Percentiles rank a stretch among this genome's conserved stretches.
phyloP scores from a whole-genome alignment of 2,888 invertebrate genomes.

The Carterocephalus palaemon region DNA sequence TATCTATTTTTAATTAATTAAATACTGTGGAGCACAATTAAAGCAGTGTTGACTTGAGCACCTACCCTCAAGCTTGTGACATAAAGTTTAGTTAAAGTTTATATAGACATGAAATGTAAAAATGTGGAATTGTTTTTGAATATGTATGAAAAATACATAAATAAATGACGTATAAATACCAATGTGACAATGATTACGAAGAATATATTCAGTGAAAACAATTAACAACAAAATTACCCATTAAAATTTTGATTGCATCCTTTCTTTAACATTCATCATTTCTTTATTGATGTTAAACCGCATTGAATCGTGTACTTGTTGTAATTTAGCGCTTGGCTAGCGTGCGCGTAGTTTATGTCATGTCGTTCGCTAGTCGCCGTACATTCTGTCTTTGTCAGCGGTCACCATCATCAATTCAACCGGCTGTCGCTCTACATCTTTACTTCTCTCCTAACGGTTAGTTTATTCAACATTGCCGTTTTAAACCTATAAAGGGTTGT shows the following conservation, averaged over 20 bases:
- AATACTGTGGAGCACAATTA: too few relatives aligned
- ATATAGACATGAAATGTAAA: too few relatives aligned
- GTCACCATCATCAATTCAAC: constrained; percentile 41
- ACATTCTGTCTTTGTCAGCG: constrained; percentile 38
- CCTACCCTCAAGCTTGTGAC: too few relatives aligned
- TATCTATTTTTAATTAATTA: too few relatives aligned
- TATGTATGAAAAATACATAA: too few relatives aligned
- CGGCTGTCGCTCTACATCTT: constrained; percentile 38
- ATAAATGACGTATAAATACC: too few relatives aligned
- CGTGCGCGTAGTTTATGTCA: constrained; percentile 28
- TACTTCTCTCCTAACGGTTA: constrained; percentile 33
- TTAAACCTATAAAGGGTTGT: constrained; percentile 25
- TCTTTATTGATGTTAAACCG: constrained; percentile 20
- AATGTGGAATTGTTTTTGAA: too few relatives aligned
- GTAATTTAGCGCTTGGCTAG: constrained; percentile 24
- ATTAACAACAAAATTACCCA: too few relatives aligned
- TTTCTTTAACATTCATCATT: constrained; percentile 22
- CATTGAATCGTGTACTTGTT: constrained; percentile 22
- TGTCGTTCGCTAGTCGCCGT: constrained; percentile 40
- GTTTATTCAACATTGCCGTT: constrained; percentile 26
- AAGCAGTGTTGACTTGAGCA: too few relatives aligned
- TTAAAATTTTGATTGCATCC: constrained; percentile 12
- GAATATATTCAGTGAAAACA: too few relatives aligned
- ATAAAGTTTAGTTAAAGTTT: too few relatives aligned
- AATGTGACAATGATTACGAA: too few relatives aligned